Evolutionary conservation across 2,113 vertebrate species (phyloP), one percentile per base, ranked within the genome.

Genomic region (Psettodes erumei): DNA sequence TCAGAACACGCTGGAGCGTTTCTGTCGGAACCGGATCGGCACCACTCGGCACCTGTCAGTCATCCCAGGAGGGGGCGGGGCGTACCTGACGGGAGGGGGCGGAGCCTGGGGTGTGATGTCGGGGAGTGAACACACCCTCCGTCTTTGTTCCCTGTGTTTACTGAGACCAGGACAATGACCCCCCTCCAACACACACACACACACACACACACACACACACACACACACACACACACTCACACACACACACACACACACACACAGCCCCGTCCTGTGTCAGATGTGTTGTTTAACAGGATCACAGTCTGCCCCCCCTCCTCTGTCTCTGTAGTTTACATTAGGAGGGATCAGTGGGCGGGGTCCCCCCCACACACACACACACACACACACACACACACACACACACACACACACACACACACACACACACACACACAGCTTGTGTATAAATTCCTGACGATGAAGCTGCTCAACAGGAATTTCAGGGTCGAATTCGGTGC

Each of bases 251-350:
- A 56, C 25, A 63, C 32, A 25, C 21, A 54, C 15, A 6, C 43
- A 16, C 43, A 47, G n/a, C n/a, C n/a, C n/a, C n/a, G n/a, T n/a
- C 53, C 53, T n/a, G 18, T 50, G 3, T 9, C 30, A 25, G n/a
- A n/a, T n/a, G n/a, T n/a, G n/a, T n/a, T n/a, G n/a, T n/a, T 37
- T n/a, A 30, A 38, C 10, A 28, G 64, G 4, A 38, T 40, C 51
- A 23, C 55, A 37, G 42, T n/a, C 45, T 9, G 9, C 38, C 45
- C 33, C 45, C 33, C 32, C 12, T 47, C 58, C 33, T 61, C 78
- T 60, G 66, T 76, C 47, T 50, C 4, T 30, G 33, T 10, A 56
- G 66, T 71, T 81, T 78, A 71, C 74, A 68, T 56, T 63, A 42
- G 58, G 64, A 67, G 64, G 61, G 64, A 50, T 47, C 23, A 53